These are phyloP conservation scores for Adelosebastes latens DNA, from an alignment of 2,797 vertebrate genomes.

Conservation along the genomic window DNA sequence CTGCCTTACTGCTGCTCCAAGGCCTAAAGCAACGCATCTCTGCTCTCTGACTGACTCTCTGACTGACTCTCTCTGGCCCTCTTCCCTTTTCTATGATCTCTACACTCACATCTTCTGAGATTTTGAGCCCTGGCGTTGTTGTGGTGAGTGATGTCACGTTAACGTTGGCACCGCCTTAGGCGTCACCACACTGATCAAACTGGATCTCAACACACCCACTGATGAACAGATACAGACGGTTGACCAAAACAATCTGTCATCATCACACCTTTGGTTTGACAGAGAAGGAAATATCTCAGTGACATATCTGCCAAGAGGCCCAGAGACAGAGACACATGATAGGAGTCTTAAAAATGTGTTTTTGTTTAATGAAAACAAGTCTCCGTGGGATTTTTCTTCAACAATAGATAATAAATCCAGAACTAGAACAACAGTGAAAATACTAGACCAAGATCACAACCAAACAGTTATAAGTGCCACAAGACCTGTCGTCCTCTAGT, in stretches of 20 bases:
- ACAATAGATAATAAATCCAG: no score
- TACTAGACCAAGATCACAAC: not conserved
- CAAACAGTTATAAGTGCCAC: not conserved
- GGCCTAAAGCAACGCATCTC: conserved; percentile 53
- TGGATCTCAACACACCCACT: conserved; percentile 36
- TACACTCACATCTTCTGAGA: not conserved
- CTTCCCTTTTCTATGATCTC: conserved; percentile 1
- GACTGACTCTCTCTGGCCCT: not conserved
- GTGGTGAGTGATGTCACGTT: conserved; percentile 18
- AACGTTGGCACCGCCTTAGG: not conserved
- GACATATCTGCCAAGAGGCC: not conserved
- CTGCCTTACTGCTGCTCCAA: not conserved
- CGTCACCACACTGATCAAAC: conserved; percentile 40
- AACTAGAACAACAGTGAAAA: not conserved
- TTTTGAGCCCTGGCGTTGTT: not conserved
- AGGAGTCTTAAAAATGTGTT: not conserved
- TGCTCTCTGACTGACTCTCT: not conserved
- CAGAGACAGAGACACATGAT: not conserved
- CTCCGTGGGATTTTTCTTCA: no score
- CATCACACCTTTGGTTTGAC: not conserved
- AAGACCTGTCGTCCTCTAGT: not conserved
- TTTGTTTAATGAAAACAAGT: not conserved
- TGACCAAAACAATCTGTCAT: not conserved
- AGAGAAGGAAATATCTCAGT: not conserved
- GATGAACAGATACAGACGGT: not conserved